Percentiles rank a stretch among this genome's conserved stretches.
Evolutionary conservation across 2,797 vertebrate species (phyloP).

Genomic region (Aselliscus stoliczkanus): DNA sequence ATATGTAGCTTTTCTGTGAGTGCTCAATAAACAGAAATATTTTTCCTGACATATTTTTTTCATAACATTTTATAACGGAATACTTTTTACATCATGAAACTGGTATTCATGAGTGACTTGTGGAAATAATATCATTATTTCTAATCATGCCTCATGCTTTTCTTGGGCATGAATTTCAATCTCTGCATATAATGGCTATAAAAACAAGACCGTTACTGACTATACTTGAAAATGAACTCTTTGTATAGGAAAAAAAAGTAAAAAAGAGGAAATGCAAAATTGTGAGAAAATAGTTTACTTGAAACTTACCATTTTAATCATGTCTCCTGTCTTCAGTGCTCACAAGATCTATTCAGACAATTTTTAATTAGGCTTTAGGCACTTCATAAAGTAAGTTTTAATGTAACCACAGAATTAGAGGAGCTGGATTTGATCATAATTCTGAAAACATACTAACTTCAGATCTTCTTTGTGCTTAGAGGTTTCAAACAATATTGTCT

Average conservation of each 20-base stretch:
- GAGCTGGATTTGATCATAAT: not conserved
- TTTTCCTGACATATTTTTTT: not conserved
- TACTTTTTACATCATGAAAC: not conserved
- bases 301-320: not conserved
- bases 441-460: conserved; percentile 21
- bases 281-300: not conserved
- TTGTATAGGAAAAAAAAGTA: not conserved
- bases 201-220: not conserved
- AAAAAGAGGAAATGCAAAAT: not conserved
- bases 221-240: not conserved
- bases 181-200: not conserved
- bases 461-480: not conserved
- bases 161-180: not conserved
- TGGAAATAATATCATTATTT: not conserved
- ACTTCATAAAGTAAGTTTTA: not conserved
- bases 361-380: not conserved
- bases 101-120: not conserved
- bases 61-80: not conserved
- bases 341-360: not conserved
- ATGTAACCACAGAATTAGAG: not conserved
- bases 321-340: not conserved
- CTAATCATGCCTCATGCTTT: not conserved
- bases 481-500: not conserved
- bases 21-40: not conserved
- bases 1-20: not conserved